Percentiles rank a stretch among this genome's conserved stretches.
Conservation (phyloP, 2,113 vertebrate species). For the Clarias macrocephalus region DNA sequence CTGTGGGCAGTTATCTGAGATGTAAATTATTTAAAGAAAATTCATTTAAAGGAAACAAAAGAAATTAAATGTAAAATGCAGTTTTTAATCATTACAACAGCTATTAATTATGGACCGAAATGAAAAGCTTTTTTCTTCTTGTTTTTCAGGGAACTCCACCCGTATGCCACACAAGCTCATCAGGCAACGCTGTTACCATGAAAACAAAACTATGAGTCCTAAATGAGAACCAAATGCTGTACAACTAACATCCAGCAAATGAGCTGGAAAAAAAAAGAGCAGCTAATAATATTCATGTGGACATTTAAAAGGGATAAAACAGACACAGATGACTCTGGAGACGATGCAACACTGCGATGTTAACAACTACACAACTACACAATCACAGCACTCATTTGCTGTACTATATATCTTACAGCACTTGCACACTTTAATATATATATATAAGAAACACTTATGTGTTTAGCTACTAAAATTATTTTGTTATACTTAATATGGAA, state of each 20-base stretch:
- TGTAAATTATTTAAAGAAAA: neutral
- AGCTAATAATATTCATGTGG: conserved; percentile 32
- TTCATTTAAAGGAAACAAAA: neutral
- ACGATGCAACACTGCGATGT: neutral
- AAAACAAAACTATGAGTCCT: conserved; percentile 1
- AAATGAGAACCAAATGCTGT: conserved; percentile 41
- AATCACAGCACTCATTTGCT: neutral
- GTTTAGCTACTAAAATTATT: too few species aligned
- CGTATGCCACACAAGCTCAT: conserved; percentile 17
- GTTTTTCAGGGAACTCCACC: conserved; percentile 3
- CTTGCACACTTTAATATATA: too few species aligned
- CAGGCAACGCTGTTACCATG: conserved; percentile 2
- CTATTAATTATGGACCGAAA: neutral
- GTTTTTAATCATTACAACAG: neutral
- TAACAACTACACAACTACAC: neutral
- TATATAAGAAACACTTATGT: too few species aligned
- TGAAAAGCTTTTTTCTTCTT: neutral
- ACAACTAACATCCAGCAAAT: conserved; percentile 22
- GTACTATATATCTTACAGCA: neutral
- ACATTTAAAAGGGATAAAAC: conserved; percentile 24
- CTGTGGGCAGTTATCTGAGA: neutral
- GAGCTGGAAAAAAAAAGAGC: conserved; percentile 13
- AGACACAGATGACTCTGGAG: neutral
- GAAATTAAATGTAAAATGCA: neutral
- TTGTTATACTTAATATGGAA: neutral